These are phyloP conservation scores for Caenorhabditis japonica DNA, from an alignment of 2,888 invertebrate genomes.

Conservation along the genomic window DNA sequence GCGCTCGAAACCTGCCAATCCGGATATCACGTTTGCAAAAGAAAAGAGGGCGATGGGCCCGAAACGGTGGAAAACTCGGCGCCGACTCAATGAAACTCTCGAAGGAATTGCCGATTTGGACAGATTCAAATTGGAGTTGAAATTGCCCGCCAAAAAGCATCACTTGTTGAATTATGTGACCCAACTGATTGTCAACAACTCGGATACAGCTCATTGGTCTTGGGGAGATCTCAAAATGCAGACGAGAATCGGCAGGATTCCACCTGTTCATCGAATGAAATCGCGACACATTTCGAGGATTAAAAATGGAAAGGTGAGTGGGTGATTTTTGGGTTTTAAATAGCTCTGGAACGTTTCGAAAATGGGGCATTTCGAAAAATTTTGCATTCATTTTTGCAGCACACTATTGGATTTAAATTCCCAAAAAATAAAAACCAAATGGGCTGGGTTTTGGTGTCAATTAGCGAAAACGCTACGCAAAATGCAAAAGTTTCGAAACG, in stretches of 20 bases:
- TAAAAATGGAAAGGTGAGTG: constrained; percentile 11
- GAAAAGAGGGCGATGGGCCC: constrained; percentile 28
- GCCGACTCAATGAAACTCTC: constrained; percentile 10
- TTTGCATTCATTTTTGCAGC: too few relatives aligned
- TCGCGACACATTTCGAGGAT: constrained; percentile 21
- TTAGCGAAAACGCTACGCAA: too few relatives aligned
- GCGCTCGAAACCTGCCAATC: constrained; percentile 16
- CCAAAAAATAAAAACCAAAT: too few relatives aligned
- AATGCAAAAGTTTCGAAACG: too few relatives aligned
- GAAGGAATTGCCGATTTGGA: constrained; percentile 18
- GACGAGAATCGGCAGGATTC: constrained; percentile 14
- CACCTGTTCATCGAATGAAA: constrained; percentile 20
- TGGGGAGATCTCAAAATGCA: constrained; percentile 32
- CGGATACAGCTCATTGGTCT: constrained; percentile 34
- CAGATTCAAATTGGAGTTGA: neutral
- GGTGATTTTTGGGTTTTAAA: neutral
- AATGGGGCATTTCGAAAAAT: too few relatives aligned
- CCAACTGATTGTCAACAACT: constrained; percentile 22
- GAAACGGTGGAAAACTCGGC: constrained; percentile 11
- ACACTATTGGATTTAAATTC: too few relatives aligned
- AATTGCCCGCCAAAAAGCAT: constrained; percentile 17
- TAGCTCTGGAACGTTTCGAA: too few relatives aligned
- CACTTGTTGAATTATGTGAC: constrained; percentile 13
- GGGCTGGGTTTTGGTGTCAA: too few relatives aligned
- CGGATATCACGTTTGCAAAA: constrained; percentile 11